phyloP scores from a whole-genome alignment of 2,888 invertebrate genomes.

The Xanthia icteritia region DNA sequence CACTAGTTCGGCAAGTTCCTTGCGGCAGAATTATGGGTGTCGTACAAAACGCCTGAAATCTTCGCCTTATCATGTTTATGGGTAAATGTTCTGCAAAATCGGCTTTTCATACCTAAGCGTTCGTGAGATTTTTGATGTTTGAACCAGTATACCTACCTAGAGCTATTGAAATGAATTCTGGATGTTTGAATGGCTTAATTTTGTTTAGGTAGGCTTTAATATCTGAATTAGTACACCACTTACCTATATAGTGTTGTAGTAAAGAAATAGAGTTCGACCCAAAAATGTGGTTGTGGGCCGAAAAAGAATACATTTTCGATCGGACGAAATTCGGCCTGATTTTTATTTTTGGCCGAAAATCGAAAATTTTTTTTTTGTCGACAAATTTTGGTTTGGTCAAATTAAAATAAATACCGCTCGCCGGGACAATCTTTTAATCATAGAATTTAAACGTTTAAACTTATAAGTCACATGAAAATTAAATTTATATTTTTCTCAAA shows the following conservation, averaged over 20 bases:
- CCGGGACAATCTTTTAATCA: not conserved
- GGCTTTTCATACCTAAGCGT: conserved; percentile 61
- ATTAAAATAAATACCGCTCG: not conserved
- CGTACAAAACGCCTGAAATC: conserved; percentile 59
- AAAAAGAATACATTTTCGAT: not conserved
- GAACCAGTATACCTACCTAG: conserved; percentile 33
- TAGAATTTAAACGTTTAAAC: not conserved
- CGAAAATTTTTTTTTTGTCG: not conserved
- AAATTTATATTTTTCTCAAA: not conserved
- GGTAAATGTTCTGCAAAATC: conserved; percentile 73
- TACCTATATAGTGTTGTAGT: not conserved
- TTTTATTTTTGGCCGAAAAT: not conserved
- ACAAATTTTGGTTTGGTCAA: not conserved
- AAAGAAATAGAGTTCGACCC: not conserved
- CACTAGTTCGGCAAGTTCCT: conserved; percentile 52
- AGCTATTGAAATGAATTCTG: conserved; percentile 51
- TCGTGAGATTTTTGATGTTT: conserved; percentile 69
- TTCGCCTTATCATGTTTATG: conserved; percentile 71
- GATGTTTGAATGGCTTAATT: not conserved
- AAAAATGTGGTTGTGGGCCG: fast-evolving
- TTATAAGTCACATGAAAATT: not conserved
- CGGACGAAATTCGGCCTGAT: not conserved
- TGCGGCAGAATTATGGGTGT: conserved; percentile 69
- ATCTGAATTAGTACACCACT: too few relatives aligned
- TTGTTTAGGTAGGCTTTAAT: not conserved